Conservation (phyloP, 2,888 invertebrate genomes). For the Chrysopilus asiliformis region DNA sequence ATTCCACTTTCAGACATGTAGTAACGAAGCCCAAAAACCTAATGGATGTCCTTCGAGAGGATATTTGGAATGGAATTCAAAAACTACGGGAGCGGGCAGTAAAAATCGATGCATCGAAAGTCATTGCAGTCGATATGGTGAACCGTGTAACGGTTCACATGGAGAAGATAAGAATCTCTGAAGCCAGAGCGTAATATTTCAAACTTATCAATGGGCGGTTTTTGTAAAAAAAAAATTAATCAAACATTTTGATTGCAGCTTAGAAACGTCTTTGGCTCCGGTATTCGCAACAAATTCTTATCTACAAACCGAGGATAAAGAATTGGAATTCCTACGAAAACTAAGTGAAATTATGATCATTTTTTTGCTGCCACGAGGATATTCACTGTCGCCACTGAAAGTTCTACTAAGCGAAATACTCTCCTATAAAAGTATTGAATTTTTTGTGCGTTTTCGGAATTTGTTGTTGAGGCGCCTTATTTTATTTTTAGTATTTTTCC, state of each 20-base stretch:
- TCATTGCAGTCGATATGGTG: slow-evolving; percentile 72
- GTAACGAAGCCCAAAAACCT: slow-evolving; percentile 52
- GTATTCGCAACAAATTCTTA: slow-evolving; percentile 63
- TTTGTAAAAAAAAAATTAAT: not conserved
- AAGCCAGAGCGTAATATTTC: slow-evolving; percentile 54
- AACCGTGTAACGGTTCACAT: slow-evolving; percentile 71
- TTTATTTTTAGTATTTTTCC: slow-evolving; percentile 60
- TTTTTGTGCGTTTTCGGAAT: too few relatives aligned
- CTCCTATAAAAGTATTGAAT: slow-evolving; percentile 59
- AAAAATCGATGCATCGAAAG: slow-evolving; percentile 66
- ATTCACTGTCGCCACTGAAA: slow-evolving; percentile 63
- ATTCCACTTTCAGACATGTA: slow-evolving; percentile 39
- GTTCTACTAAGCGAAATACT: slow-evolving; percentile 72
- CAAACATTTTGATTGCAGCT: slow-evolving; percentile 29
- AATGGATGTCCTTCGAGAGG: slow-evolving; percentile 56
- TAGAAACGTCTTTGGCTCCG: slow-evolving; percentile 48
- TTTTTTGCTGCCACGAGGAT: slow-evolving; percentile 67
- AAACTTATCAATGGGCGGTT: slow-evolving; percentile 4
- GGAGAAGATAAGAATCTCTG: slow-evolving; percentile 67
- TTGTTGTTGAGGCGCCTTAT: too few relatives aligned
- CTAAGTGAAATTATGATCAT: slow-evolving; percentile 72
- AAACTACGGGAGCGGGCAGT: slow-evolving; percentile 59
- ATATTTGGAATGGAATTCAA: slow-evolving; percentile 69
- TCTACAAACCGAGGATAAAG: slow-evolving; percentile 56
- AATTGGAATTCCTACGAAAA: slow-evolving; percentile 66